phyloP scores from a whole-genome alignment of 2,797 vertebrate species.

The Poecilia picta region DNA sequence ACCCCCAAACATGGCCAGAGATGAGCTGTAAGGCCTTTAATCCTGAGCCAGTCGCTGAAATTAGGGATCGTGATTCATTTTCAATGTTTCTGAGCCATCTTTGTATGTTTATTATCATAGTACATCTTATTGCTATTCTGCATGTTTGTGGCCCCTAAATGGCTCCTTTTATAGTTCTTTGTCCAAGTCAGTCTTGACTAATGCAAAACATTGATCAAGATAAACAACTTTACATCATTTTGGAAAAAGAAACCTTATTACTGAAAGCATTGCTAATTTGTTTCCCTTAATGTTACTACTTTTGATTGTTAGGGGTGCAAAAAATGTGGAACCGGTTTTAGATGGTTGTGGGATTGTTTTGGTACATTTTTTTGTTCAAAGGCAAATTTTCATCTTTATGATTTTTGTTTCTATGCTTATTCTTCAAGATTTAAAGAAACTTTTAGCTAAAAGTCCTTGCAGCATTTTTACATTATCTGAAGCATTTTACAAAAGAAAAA shows the following conservation, averaged over 20 bases:
- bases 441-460: background rate
- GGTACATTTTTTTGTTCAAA: background rate
- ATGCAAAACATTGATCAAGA: background rate
- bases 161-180: background rate
- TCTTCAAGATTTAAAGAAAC: background rate
- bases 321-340: no score
- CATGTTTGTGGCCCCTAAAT: no score
- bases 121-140: background rate
- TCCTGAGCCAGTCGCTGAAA: background rate
- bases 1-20: background rate
- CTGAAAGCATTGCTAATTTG: no score
- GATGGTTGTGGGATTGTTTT: no score
- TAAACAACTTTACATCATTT: background rate
- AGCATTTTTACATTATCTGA: background rate
- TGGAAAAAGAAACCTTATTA: no score
- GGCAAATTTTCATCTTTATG: no score
- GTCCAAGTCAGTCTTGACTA: background rate
- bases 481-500: background rate
- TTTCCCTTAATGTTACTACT: no score
- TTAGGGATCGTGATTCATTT: background rate
- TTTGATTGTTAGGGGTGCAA: no score
- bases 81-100: background rate
- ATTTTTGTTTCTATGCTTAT: background rate
- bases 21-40: slow-evolving; percentile 1
- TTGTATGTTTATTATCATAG: background rate